These are phyloP conservation scores for Ectropis grisescens DNA, from an alignment of 1,140 invertebrate species.

Conservation along the genomic window DNA sequence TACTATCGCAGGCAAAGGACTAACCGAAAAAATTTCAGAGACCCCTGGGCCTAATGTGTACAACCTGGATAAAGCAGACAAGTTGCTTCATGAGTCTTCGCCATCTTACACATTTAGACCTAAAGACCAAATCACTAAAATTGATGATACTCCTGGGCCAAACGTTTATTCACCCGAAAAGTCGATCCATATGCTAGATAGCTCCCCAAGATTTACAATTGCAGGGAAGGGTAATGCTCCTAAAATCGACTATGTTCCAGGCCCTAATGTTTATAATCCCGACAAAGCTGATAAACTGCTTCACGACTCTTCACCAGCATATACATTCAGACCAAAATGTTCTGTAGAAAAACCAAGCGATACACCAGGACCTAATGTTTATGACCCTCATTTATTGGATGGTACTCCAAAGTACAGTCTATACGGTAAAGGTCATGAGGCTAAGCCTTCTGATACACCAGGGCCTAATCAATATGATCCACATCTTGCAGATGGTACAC, in stretches of 20 bases:
- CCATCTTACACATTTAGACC: constrained; percentile 81
- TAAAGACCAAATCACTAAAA: constrained; percentile 70
- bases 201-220: constrained; percentile 79
- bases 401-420: constrained; percentile 79
- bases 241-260: constrained; percentile 73
- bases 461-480: constrained; percentile 53
- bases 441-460: constrained; percentile 68
- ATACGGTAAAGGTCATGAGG: constrained; percentile 71
- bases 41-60: constrained; percentile 82
- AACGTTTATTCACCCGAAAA: constrained; percentile 80
- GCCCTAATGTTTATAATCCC: constrained; percentile 72
- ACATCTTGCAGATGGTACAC: constrained; percentile 69
- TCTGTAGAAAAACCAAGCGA: constrained; percentile 65
- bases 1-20: constrained; percentile 73
- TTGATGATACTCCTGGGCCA: constrained; percentile 61
- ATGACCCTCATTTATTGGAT: constrained; percentile 82
- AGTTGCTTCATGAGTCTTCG: constrained; percentile 72
- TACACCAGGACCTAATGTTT: constrained; percentile 71
- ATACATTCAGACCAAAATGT: constrained; percentile 74
- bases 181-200: constrained; percentile 74
- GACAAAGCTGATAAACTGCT: constrained; percentile 77
- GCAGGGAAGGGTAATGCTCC: constrained; percentile 65
- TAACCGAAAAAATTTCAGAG: constrained; percentile 54
- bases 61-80: constrained; percentile 78
- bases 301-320: constrained; percentile 74